Evolutionary conservation across 2,797 vertebrate species (phyloP), one percentile per base, ranked within the genome.

Genomic region (Gallinago solitaria): DNA sequence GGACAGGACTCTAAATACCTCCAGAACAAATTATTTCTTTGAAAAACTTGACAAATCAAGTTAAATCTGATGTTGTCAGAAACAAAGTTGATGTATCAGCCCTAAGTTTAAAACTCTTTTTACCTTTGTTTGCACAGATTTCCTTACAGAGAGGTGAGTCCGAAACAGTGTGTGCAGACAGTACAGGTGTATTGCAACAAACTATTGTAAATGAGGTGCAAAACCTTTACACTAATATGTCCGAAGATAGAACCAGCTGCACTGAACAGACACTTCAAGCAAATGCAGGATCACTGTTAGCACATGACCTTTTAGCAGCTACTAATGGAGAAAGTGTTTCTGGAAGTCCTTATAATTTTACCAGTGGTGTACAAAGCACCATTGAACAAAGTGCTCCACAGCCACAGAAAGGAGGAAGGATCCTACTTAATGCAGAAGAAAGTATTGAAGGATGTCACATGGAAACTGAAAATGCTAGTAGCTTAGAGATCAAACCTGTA

Each of bases 161-260:
- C 63, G 88, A 94, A 65, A 30, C 39, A 89, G 37, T 1, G 1
- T 47, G 47, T 79, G 39, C 77, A 95, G 94, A 95, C 54, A 96
- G 88, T 70, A 88, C 18, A 14, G 25, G 94, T 47, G 76, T 96
- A 87, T 80, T 90, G 83, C 97, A 97, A 50, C 54, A 89, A 39
- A 73, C 63, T 84, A 30, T 33, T 93, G 27, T 75, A 80, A 93
- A 95, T 88, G 50, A 65, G 51, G 56, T 81, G 30, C 93, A 90
- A 14, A 85, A 32, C 12, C 13, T 54, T 33, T 57, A 9, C 89
- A 73, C n/a, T 87, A 69, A 65, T 87, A 69, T 48, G 60, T 90
- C 93, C 85, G 75, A 93, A 79, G 79, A 77, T 47, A 74, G 83
- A 92, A 30, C 35, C 39, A 68, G 25, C 21, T 83, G 21, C 81